Conservation (phyloP, 2,888 invertebrate genomes). For the Drosophila anomelani region DNA sequence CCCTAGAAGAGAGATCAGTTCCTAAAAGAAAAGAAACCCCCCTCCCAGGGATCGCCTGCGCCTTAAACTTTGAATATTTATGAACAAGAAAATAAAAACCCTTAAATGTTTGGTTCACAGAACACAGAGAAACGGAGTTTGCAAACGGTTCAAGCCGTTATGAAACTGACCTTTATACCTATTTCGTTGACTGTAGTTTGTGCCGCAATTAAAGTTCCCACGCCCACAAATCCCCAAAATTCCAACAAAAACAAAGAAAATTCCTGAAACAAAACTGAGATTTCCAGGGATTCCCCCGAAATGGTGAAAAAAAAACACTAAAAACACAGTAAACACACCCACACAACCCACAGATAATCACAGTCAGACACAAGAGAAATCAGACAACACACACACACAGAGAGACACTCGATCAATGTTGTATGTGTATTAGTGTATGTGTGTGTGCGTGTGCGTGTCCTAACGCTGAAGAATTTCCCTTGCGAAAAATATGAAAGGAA, state of each 20-base stretch:
- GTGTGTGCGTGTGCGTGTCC: slow-evolving; percentile 49
- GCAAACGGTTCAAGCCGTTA: slow-evolving; percentile 26
- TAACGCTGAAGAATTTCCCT: slow-evolving; percentile 30
- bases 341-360: slow-evolving; percentile 1
- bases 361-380: slow-evolving; percentile 25
- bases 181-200: slow-evolving; percentile 84
- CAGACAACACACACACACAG: slow-evolving; percentile 47
- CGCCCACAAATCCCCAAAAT: not conserved
- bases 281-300: slow-evolving; percentile 4
- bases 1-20: not conserved
- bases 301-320: slow-evolving; percentile 6
- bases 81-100: not conserved
- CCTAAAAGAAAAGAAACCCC: not conserved
- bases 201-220: slow-evolving; percentile 70
- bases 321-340: slow-evolving; percentile 3
- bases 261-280: slow-evolving; percentile 3
- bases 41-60: slow-evolving; percentile 42
- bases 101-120: slow-evolving; percentile 23
- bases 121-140: slow-evolving; percentile 29
- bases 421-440: slow-evolving; percentile 75
- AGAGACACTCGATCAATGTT: slow-evolving; percentile 63
- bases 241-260: too few species aligned
- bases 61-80: slow-evolving; percentile 7
- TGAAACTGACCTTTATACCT: slow-evolving; percentile 83
- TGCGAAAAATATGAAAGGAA: slow-evolving; percentile 3